These are phyloP conservation scores for Oxyteleia sp. DNA, from an alignment of 2,888 invertebrate species.

Conservation along the genomic window DNA sequence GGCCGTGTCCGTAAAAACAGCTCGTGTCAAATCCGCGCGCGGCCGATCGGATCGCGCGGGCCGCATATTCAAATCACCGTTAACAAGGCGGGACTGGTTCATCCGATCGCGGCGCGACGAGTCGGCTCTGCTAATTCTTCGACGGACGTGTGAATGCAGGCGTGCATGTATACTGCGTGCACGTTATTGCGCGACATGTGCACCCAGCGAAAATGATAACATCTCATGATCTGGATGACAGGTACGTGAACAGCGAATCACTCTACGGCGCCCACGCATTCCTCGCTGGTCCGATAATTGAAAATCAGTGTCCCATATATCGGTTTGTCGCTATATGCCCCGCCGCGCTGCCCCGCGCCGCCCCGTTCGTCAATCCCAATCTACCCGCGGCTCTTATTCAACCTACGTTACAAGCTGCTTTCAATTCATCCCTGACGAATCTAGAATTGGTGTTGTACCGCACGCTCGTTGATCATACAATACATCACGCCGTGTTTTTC, in stretches of 20 bases:
- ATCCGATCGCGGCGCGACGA: slow-evolving; percentile 41
- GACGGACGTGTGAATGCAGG: slow-evolving; percentile 63
- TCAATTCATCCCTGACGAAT: slow-evolving; percentile 77
- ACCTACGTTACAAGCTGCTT: slow-evolving; percentile 75
- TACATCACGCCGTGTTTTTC: slow-evolving; percentile 48
- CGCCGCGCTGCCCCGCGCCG: slow-evolving; percentile 43
- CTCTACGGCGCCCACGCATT: slow-evolving; percentile 73
- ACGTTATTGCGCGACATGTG: slow-evolving; percentile 71
- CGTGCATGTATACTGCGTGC: slow-evolving; percentile 57
- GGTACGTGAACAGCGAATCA: slow-evolving; percentile 74
- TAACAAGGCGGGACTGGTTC: slow-evolving; percentile 50
- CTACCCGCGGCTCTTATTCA: slow-evolving; percentile 73
- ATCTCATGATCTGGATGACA: slow-evolving; percentile 80
- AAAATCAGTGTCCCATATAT: slow-evolving; percentile 80
- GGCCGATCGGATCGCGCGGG: neutral
- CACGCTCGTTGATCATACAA: slow-evolving; percentile 63
- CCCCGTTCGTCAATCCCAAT: slow-evolving; percentile 67
- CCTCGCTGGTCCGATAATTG: slow-evolving; percentile 79
- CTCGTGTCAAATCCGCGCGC: slow-evolving; percentile 10
- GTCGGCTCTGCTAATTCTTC: slow-evolving; percentile 65
- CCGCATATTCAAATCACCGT: slow-evolving; percentile 49
- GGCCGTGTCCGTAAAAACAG: slow-evolving; percentile 31
- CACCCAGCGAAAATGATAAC: slow-evolving; percentile 75
- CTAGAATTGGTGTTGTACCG: slow-evolving; percentile 71
- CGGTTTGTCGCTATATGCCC: slow-evolving; percentile 74